Base-by-base conservation (phyloP, 2,888 invertebrate species). In the Notodonta dromedarius region DNA sequence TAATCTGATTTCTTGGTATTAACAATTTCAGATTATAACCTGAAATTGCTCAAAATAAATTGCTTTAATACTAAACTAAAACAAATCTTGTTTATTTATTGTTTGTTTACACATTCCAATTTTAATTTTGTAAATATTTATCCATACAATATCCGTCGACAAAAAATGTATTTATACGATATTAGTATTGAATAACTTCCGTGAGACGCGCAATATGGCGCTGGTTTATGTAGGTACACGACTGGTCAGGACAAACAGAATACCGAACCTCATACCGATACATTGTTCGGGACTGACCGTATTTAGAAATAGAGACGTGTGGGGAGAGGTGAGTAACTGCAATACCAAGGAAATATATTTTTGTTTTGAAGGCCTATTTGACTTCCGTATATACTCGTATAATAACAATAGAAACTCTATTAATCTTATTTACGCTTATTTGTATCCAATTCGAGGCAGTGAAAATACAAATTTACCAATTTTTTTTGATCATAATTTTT, bases 211-310 rank as follows among this genome's bases (percentile, higher is more conserved):
- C 69, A 73, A 74, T 74, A 76, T 71, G 72, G 72, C 67, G 67
- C 65, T 60, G 64, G 69, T 80, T 78, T 82, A 82, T 81, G 82
- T 79, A 24, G 24, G 24, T 82, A 82, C 77, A 75, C 74, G 75
- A 80, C 77, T 81, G 83, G 84, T 77, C 78, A 78, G 76, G 62
- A 75, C 76, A 82, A 84, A 86, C 85, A 79, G 78, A 84, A 81
- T 84, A 80, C 82, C 74, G 71, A 79, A 76, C 75, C 77, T 76
- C 74, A 77, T 73, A 76, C 73, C 77, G 68, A 80, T 83, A 82
- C 77, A 73, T 70, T 78, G 83, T 78, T 83, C 82, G 79, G 65
- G 77, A 67, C 77, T 58, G 67, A 62, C 86, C 87, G 76, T 87
- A 84, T 86, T 83, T 83, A 82, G 86, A 82, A 75, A 73, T 69